Evolutionary conservation across 2,888 invertebrate species (phyloP).

Genomic region (Aspidiotus rigidus): DNA sequence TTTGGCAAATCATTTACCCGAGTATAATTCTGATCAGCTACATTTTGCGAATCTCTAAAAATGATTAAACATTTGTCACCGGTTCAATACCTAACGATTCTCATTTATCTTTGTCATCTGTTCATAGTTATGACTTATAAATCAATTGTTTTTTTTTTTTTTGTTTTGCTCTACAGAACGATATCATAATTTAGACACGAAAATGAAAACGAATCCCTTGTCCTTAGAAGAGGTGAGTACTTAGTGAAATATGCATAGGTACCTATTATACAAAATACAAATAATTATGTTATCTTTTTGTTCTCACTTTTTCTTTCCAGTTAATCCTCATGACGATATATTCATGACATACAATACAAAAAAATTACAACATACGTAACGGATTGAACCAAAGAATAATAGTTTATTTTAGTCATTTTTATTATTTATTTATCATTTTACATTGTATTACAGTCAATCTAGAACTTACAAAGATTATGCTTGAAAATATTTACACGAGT

Average conservation of each 20-base stretch:
- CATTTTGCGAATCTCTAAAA: too few relatives aligned
- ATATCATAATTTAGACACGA: conserved; percentile 59
- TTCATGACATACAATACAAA: conserved; percentile 44
- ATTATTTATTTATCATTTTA: neutral
- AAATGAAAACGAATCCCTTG: conserved; percentile 61
- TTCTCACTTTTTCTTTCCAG: conserved; percentile 43
- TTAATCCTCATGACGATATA: conserved; percentile 55
- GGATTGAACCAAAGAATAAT: conserved; percentile 23
- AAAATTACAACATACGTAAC: neutral
- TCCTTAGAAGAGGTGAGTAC: conserved; percentile 58
- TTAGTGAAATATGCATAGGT: neutral
- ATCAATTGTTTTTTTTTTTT: neutral
- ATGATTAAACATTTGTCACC: too few relatives aligned
- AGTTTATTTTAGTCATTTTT: neutral
- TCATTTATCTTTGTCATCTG: neutral
- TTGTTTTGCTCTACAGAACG: conserved; percentile 49
- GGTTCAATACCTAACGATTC: too few relatives aligned
- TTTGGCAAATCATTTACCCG: too few relatives aligned
- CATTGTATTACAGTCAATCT: neutral
- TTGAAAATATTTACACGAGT: too few relatives aligned
- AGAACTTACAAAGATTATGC: too few relatives aligned
- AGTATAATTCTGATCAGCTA: too few relatives aligned
- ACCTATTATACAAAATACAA: too few relatives aligned
- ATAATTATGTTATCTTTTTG: neutral
- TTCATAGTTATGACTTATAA: neutral